Evolutionary conservation across 1,140 invertebrate genomes (phyloP).

Genomic region (Ceratosolen solmsi): DNA sequence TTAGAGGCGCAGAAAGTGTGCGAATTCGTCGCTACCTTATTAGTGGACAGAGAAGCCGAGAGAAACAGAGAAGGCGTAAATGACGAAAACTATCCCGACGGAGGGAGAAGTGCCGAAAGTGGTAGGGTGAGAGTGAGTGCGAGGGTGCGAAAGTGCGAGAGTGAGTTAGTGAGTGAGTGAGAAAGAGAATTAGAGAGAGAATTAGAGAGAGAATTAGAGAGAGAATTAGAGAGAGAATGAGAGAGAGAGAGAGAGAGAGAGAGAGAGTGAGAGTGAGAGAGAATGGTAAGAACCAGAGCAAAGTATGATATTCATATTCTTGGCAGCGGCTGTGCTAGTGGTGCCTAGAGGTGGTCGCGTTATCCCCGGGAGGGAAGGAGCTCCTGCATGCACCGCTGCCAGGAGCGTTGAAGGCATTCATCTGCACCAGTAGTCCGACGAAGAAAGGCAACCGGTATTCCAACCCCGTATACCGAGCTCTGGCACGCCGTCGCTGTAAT

Average conservation of each 20-base stretch:
- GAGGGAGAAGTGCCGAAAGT: background rate
- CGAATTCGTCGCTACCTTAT: background rate
- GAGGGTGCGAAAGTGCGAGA: no score
- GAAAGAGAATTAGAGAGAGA: no score
- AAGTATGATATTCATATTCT: constrained; percentile 63
- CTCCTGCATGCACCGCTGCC: constrained; percentile 1
- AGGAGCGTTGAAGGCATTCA: constrained; percentile 59
- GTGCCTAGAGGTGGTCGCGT: constrained; percentile 45
- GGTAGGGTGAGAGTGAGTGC: no score
- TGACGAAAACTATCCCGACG: constrained; percentile 9
- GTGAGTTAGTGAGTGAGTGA: no score
- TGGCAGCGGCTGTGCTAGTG: constrained; percentile 49
- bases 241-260: constrained; percentile 23
- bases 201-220: no score
- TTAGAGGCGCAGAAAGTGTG: background rate
- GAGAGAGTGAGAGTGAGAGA: constrained; percentile 35
- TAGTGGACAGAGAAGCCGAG: constrained; percentile 8
- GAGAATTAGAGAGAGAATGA: no score
- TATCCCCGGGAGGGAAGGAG: constrained; percentile 1
- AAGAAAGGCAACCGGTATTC: constrained; percentile 43
- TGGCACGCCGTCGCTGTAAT: background rate
- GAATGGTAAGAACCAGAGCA: constrained; percentile 33
- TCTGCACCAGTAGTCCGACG: constrained; percentile 70
- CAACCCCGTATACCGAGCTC: constrained; percentile 48
- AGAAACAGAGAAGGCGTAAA: constrained; percentile 6